These are phyloP conservation scores for Hippoglossus hippoglossus DNA, from an alignment of 2,797 vertebrate genomes.

Conservation along the genomic window DNA sequence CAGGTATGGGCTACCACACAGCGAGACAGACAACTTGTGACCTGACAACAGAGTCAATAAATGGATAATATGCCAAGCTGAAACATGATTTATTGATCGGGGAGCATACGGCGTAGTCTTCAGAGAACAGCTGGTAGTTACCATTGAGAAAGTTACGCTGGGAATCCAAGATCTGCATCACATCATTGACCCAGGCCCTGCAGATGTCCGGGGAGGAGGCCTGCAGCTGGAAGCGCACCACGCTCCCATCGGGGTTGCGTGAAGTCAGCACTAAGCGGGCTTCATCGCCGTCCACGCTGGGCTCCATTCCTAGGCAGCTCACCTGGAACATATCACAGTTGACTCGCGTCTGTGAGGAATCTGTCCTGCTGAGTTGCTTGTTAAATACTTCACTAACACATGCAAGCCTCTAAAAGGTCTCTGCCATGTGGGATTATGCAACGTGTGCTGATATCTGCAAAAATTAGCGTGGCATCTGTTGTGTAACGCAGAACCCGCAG, in stretches of 20 bases:
- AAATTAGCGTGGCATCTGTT: conserved; percentile 29
- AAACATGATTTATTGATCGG: conserved; percentile 13
- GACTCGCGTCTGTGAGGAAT: conserved; percentile 59
- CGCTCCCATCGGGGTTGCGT: conserved; percentile 88
- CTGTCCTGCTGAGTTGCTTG: conserved; percentile 40
- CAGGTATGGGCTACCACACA: not conserved
- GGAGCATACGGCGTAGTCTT: not conserved
- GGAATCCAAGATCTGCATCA: conserved; percentile 92
- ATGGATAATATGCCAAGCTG: conserved; percentile 2
- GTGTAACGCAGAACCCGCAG: conserved; percentile 30
- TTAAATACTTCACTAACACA: conserved; percentile 59
- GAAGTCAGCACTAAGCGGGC: conserved; percentile 90
- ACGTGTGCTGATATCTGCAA: conserved; percentile 24
- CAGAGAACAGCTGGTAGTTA: conserved; percentile 52
- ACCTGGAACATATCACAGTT: conserved; percentile 84
- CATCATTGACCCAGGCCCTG: conserved; percentile 89
- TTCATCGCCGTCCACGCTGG: conserved; percentile 85
- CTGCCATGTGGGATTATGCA: conserved; percentile 51
- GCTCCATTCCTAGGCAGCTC: conserved; percentile 92
- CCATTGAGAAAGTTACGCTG: conserved; percentile 95
- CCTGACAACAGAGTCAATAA: conserved; percentile 7
- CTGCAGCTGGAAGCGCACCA: conserved; percentile 88
- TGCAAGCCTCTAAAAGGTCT: conserved; percentile 27
- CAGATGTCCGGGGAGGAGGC: conserved; percentile 83
- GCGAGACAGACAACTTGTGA: not conserved